Evolutionary conservation across 2,113 vertebrate genomes (phyloP).

Genomic region (Clarias gariepinus): DNA sequence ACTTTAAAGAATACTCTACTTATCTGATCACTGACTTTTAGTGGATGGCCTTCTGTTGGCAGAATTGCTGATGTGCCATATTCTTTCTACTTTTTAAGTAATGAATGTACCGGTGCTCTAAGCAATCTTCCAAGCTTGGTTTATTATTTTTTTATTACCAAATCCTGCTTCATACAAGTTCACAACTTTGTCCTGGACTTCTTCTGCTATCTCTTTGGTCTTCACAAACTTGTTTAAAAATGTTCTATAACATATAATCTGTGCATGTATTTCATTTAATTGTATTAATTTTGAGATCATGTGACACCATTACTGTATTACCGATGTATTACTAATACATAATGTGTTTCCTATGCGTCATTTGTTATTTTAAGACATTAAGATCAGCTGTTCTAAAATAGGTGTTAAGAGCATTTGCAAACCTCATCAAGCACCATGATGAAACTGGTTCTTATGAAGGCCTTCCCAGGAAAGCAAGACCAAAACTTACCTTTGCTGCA

Average conservation of each 20-base stretch:
- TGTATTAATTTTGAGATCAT: neutral
- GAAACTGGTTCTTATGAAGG: too few species aligned
- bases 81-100: neutral
- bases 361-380: too few species aligned
- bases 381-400: too few species aligned
- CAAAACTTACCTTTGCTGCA: too few species aligned
- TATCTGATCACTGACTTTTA: neutral
- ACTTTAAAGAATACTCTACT: neutral
- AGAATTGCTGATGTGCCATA: neutral
- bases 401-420: too few species aligned
- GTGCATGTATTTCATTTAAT: neutral
- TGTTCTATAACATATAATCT: neutral
- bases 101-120: neutral
- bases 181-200: neutral
- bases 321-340: too few species aligned
- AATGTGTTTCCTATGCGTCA: too few species aligned
- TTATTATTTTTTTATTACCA: neutral
- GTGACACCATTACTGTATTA: neutral
- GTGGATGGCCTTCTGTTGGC: neutral
- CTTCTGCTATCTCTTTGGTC: neutral
- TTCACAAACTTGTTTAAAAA: neutral
- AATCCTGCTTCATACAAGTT: neutral
- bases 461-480: too few species aligned
- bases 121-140: neutral
- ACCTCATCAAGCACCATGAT: too few species aligned